Conservation (phyloP, 2,797 vertebrate genomes). For the Halcyon badia region DNA sequence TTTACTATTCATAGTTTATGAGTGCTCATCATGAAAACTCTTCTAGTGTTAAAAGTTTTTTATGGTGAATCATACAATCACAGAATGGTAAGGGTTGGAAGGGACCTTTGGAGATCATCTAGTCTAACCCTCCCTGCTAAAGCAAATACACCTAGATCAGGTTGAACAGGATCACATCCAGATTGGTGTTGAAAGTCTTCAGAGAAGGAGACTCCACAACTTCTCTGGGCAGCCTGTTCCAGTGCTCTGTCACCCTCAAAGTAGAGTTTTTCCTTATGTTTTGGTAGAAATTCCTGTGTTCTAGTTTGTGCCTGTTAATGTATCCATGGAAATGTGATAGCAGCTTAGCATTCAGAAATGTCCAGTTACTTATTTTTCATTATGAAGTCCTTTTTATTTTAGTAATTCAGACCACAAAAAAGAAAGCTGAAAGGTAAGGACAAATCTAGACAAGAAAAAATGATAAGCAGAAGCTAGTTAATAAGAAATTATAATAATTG, state of each 20-base stretch:
- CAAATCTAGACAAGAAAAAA: background rate
- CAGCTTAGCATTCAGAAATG: background rate
- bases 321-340: background rate
- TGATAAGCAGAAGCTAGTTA: background rate
- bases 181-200: background rate
- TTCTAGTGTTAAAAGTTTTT: background rate
- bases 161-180: background rate
- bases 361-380: background rate
- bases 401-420: background rate
- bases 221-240: background rate
- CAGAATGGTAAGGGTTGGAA: background rate
- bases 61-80: background rate
- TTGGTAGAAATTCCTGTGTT: background rate
- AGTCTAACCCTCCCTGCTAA: background rate
- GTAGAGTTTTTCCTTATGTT: background rate
- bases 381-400: background rate
- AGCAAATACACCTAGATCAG: background rate
- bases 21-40: background rate
- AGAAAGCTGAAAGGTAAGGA: background rate
- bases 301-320: background rate
- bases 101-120: background rate
- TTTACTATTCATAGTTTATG: background rate
- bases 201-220: background rate
- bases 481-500: slow-evolving; percentile 34
- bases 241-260: background rate